Evolutionary conservation across 1,140 invertebrate species (phyloP).

Genomic region (Polypedilum vanderplanki): DNA sequence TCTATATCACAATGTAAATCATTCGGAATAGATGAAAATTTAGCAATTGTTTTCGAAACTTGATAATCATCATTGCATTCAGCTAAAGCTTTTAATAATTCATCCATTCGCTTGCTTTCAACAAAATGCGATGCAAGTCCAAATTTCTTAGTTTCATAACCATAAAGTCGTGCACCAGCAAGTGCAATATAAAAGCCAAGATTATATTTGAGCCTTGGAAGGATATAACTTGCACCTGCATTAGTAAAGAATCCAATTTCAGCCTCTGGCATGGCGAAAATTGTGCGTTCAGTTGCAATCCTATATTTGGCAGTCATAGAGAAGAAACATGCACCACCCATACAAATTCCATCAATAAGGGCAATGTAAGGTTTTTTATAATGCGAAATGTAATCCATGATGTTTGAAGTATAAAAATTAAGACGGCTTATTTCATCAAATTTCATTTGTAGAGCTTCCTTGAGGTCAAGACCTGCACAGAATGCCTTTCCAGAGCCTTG

Average conservation of each 20-base stretch:
- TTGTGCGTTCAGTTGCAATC: constrained; percentile 55
- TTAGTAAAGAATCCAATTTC: constrained; percentile 54
- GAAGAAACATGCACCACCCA: constrained; percentile 47
- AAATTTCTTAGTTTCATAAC: constrained; percentile 44
- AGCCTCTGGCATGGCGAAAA: constrained; percentile 61
- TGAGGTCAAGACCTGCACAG: constrained; percentile 97
- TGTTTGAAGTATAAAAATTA: constrained; percentile 85
- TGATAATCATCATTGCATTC: constrained; percentile 52
- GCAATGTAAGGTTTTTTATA: constrained; percentile 43
- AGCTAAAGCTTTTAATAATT: constrained; percentile 38
- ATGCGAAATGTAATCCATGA: constrained; percentile 85
- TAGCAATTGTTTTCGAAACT: constrained; percentile 52
- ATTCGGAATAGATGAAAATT: constrained; percentile 48
- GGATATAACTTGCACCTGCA: constrained; percentile 56
- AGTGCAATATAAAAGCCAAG: constrained; percentile 54
- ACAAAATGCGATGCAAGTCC: constrained; percentile 40
- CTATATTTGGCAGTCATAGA: constrained; percentile 54
- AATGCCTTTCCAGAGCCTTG: constrained; percentile 97
- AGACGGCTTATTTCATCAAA: constrained; percentile 50
- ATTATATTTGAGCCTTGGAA: constrained; percentile 49
- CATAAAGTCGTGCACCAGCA: constrained; percentile 50
- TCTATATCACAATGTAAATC: constrained; percentile 64
- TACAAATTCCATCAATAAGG: constrained; percentile 30
- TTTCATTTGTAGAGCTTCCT: constrained; percentile 63
- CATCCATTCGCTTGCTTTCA: not conserved